These are phyloP conservation scores for Leucophenga varia DNA, from an alignment of 1,140 invertebrate genomes.

Conservation along the genomic window DNA sequence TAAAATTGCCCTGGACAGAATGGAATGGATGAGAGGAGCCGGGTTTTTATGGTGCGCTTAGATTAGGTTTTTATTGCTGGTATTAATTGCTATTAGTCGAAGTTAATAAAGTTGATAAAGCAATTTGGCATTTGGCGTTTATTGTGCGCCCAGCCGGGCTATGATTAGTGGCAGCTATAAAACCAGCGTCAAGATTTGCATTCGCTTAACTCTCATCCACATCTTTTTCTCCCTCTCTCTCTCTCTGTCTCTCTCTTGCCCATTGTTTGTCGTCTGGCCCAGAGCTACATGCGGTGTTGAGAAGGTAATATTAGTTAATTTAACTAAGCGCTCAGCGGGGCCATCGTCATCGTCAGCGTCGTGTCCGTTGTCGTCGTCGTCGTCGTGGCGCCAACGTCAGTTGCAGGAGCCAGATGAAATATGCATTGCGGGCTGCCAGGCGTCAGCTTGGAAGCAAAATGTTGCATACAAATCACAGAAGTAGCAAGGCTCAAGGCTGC, in stretches of 20 bases:
- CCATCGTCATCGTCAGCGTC: too few species aligned
- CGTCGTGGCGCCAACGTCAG: constrained; percentile 6
- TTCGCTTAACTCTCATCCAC: constrained; percentile 13
- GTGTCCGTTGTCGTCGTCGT: too few species aligned
- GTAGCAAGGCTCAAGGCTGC: constrained; percentile 5
- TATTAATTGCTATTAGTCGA: constrained; percentile 54
- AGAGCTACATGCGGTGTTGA: constrained; percentile 31
- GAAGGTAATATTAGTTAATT: constrained; percentile 48
- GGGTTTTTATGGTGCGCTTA: constrained; percentile 38
- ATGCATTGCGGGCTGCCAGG: constrained; percentile 36
- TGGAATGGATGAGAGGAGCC: too few species aligned
- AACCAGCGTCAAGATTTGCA: constrained; percentile 31
- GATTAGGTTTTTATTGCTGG: constrained; percentile 52
- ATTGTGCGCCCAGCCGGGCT: constrained; percentile 30
- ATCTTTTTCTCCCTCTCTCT: too few species aligned
- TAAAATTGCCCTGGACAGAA: too few species aligned
- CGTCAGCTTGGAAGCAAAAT: constrained; percentile 21
- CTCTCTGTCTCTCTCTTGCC: background rate
- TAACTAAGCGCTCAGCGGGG: constrained; percentile 35
- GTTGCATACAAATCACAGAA: constrained; percentile 44
- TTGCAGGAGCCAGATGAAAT: constrained; percentile 36
- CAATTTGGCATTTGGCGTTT: constrained; percentile 52
- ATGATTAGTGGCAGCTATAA: constrained; percentile 40
- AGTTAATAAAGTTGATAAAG: constrained; percentile 54
- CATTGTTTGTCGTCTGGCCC: background rate